Base-by-base conservation (phyloP, 2,113 vertebrate genomes). In the Gnathonemus echidnorhynchus region DNA sequence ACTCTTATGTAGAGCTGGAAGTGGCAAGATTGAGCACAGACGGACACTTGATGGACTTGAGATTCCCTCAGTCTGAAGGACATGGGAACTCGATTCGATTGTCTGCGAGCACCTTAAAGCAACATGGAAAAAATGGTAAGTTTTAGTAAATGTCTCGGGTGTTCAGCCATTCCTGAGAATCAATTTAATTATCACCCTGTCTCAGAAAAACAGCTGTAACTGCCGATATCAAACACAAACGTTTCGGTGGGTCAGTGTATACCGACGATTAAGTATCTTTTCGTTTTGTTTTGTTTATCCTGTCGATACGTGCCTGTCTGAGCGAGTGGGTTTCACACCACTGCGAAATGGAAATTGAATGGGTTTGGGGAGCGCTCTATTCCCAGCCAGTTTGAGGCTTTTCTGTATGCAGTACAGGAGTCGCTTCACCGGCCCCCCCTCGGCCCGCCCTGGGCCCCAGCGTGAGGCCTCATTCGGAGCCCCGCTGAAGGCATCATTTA, bases 11-110 rank as follows among this genome's bases (percentile, higher is more conserved):
- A 98, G 97, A 99, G 93, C 92, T 99, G 92, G 98, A 99, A 96
- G 98, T 99, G 94, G 98, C 98, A 2, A 97, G 98, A 90, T 95
- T 99, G 27, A 99, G 98, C 94, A 99, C 98, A 74, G 98, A 99
- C 91, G 98, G 97, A 90, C 97, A 97, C 92, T 96, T 99, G 85
- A 97, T 96, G 89, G 98, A 99, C 92, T 94, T 99, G 93, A 97
- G 96, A 89, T 99, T 99, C 93, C 98, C 98, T 90, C 97, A 99
- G 94, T 97, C 96, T 86, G 94, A 95, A 48, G 95, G 95, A 92
- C 97, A 97, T 0, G 98, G 98, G 90, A 99, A 98, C 31, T 95
- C 97, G 90, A 98, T 99, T 91, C 98, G 97, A 92, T 97, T 99
- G 90, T 99, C 98, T 88, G 98, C 98, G 90, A 99, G 97, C 92